These are phyloP conservation scores for Lepidonotus clava DNA, from an alignment of 2,888 invertebrate species.

Conservation along the genomic window DNA sequence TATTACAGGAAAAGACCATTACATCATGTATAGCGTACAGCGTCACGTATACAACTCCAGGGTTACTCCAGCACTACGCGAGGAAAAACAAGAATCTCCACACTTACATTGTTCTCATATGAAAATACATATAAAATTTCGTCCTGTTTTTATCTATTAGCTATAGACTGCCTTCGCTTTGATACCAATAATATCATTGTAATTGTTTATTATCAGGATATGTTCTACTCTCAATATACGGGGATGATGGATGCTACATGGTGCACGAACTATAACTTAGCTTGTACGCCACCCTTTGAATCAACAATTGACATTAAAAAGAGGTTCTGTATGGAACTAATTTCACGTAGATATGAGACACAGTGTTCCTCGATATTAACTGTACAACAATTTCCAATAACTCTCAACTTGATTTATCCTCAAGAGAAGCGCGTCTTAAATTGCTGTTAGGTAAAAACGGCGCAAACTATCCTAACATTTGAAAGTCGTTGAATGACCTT, in stretches of 20 bases:
- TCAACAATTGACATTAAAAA: not conserved
- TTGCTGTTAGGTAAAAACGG: no score
- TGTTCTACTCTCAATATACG: slow-evolving; percentile 21
- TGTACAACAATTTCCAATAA: slow-evolving; percentile 24
- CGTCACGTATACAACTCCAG: slow-evolving; percentile 30
- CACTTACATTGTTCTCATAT: slow-evolving; percentile 39
- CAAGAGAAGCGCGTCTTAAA: no score
- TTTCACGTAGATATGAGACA: not conserved
- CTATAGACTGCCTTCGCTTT: slow-evolving; percentile 27
- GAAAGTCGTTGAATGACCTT: no score
- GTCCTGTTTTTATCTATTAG: slow-evolving; percentile 9
- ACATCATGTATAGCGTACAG: slow-evolving; percentile 39
- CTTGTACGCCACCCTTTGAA: not conserved
- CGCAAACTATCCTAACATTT: no score
- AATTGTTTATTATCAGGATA: slow-evolving; percentile 6
- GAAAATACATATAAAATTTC: slow-evolving; percentile 58
- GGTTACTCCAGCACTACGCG: not conserved
- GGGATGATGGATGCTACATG: not conserved
- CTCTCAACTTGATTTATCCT: no score
- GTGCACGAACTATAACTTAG: slow-evolving; percentile 23
- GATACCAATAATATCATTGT: not conserved
- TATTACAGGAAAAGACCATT: slow-evolving; percentile 1
- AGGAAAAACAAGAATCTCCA: not conserved
- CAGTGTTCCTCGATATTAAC: not conserved
- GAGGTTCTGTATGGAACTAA: not conserved